These are phyloP conservation scores for Embiotoca jacksoni DNA, from an alignment of 2,113 vertebrate genomes.

Conservation along the genomic window DNA sequence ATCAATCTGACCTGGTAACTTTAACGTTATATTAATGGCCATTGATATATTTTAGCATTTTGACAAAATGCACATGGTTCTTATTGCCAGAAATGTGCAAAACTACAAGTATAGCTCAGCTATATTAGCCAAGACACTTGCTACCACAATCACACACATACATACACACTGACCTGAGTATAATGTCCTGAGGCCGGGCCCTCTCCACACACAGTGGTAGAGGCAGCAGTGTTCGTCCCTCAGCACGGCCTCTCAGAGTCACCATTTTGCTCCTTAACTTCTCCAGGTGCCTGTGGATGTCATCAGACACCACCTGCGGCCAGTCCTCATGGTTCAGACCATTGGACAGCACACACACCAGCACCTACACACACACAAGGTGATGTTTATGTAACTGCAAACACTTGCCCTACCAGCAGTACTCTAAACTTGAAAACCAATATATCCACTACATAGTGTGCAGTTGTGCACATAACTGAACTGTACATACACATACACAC, in stretches of 20 bases:
- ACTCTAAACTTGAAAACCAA: neutral
- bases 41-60: no score
- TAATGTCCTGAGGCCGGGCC: constrained; percentile 42
- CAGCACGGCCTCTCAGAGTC: constrained; percentile 72
- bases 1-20: no score
- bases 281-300: constrained; percentile 77
- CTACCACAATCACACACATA: neutral
- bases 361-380: constrained; percentile 59
- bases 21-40: no score
- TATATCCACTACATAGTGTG: neutral
- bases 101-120: no score
- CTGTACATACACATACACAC: neutral
- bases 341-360: constrained; percentile 77
- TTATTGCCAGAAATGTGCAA: no score
- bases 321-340: constrained; percentile 79
- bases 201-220: constrained; percentile 69
- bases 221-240: constrained; percentile 77
- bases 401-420: neutral
- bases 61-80: no score
- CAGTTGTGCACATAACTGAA: neutral
- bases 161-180: constrained; percentile 55
- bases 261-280: constrained; percentile 76
- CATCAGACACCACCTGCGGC: constrained; percentile 76
- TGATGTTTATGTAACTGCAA: neutral
- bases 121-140: no score